A percentile compares a stretch with the other conserved stretches of the same genome.
phyloP scores from a whole-genome alignment of 2,113 vertebrate species.

The Heliornis fulica region DNA sequence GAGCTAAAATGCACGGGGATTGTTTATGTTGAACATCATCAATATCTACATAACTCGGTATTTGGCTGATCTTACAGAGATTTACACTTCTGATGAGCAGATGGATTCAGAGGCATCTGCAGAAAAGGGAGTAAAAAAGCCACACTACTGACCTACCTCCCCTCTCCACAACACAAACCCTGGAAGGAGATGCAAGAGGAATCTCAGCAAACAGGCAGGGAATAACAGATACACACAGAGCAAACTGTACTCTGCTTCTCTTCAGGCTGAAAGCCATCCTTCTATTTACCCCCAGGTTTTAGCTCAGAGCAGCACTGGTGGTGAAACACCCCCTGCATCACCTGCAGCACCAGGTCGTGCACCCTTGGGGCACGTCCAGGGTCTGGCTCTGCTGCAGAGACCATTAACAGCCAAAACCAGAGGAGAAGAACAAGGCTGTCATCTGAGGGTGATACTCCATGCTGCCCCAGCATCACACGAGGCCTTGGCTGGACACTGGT shows the following conservation, averaged over 20 bases:
- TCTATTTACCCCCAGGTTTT: background rate
- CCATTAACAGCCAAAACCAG: fast-evolving
- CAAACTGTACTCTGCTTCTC: background rate
- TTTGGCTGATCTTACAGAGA: background rate
- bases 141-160: background rate
- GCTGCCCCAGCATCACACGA: fast-evolving
- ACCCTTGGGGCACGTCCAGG: fast-evolving
- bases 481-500: no score
- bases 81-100: background rate
- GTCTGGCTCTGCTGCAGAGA: background rate
- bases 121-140: background rate
- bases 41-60: background rate
- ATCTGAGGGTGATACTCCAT: fast-evolving
- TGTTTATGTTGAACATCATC: background rate
- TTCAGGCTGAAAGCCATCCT: fast-evolving
- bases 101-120: background rate
- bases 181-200: background rate
- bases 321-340: background rate
- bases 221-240: background rate
- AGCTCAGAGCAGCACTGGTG: background rate
- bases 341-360: no score
- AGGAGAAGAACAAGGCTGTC: background rate
- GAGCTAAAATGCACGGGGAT: background rate
- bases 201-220: background rate
- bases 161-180: background rate